Evolutionary conservation across 2,888 invertebrate genomes (phyloP), one percentile per base, ranked within the genome.

Genomic region (Drosophila phalerata): DNA sequence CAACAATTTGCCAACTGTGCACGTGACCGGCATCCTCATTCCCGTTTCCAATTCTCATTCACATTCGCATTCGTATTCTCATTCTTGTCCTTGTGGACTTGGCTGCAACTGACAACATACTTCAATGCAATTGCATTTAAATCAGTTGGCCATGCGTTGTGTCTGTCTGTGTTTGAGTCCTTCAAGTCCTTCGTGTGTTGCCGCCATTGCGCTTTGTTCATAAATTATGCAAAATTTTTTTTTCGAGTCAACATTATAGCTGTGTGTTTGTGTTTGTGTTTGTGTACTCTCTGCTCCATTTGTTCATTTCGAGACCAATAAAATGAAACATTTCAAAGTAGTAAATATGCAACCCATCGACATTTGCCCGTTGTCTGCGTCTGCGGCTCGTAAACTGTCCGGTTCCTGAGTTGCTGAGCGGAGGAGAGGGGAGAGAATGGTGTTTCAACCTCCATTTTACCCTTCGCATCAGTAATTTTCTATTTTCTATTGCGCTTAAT

Each of bases 241-340:
- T 86, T 73, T 58, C 66, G 74, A 66, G 72, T 78, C 76, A 65
- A 71, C 77, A 79, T 78, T 77, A 81, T 61, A 69, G 57, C 52
- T 30, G 37, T 53, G 42, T 45, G 45, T 15, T 11, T 61, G 43
- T 52, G 38, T 60, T 37, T 69, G 25, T 69, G 22, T 70, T 22
- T 69, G 57, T 64, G 74, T n/a, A 34, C 43, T 70, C 53, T 83
- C 82, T 80, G 73, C 88, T 87, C 82, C 88, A 90, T 90, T 90
- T 90, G 90, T 88, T 90, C 90, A 88, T 90, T 90, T 84, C 90
- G 90, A 91, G 90, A 90, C 91, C 90, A 91, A 90, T 90, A 90
- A 90, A 90, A 89, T 89, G 89, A 86, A 90, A 88, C 90, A 88
- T 88, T 90, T 88, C 75, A 81, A 86, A 84, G 86, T 85, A 79